A percentile compares a stretch with the other conserved stretches of the same genome.
Evolutionary conservation across 2,888 invertebrate genomes (phyloP).

Genomic region (Anarsia innoxiella): DNA sequence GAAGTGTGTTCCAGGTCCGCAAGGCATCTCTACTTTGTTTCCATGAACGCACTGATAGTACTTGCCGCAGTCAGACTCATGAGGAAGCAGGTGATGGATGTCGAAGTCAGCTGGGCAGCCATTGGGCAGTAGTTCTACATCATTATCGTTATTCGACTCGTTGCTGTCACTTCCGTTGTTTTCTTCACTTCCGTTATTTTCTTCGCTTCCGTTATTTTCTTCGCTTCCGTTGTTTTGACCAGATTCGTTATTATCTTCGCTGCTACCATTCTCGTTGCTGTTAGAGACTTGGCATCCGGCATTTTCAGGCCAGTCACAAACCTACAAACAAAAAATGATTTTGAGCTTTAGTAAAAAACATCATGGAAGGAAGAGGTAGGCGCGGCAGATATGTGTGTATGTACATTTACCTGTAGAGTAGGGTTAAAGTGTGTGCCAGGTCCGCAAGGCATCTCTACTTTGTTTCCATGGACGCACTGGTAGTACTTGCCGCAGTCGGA

Average conservation of each 20-base stretch:
- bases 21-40: constrained; percentile 25
- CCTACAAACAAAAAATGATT: constrained; percentile 13
- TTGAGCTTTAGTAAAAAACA: neutral
- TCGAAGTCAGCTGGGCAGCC: constrained; percentile 29
- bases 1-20: constrained; percentile 34
- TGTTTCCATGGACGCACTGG: constrained; percentile 35
- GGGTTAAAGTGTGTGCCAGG: constrained; percentile 37
- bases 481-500: constrained; percentile 37
- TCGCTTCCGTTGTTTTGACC: constrained; percentile 9
- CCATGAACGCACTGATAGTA: constrained; percentile 44
- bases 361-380: too few relatives aligned
- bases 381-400: too few relatives aligned
- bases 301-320: constrained; percentile 26
- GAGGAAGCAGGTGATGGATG: constrained; percentile 29
- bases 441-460: constrained; percentile 27
- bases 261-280: neutral
- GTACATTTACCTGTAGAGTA: constrained; percentile 31
- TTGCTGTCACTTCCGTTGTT: constrained; percentile 1
- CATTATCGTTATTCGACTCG: neutral
- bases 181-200: constrained; percentile 8
- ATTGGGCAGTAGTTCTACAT: constrained; percentile 14
- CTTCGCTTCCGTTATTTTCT: constrained; percentile 12
- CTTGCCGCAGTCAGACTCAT: constrained; percentile 33
- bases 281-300: constrained; percentile 17
- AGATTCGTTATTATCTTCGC: constrained; percentile 7